phyloP scores from a whole-genome alignment of 37 sponge, comb jelly and placozoan species.

The Bolinopsis microptera region DNA sequence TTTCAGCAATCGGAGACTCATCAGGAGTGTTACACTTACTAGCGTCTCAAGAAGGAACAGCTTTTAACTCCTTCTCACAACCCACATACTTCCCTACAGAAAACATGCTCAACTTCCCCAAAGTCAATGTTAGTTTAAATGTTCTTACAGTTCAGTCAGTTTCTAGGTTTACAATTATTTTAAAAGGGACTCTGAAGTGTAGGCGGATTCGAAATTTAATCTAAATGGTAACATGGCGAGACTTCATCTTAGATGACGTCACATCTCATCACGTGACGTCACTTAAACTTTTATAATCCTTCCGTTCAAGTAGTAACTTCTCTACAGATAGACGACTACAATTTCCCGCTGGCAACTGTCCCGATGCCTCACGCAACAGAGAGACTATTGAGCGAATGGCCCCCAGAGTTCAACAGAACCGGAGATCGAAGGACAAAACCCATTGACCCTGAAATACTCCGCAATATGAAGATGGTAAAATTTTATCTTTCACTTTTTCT shows the following conservation, averaged over 20 bases:
- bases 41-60: constrained; percentile 39
- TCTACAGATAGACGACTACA: constrained; percentile 63
- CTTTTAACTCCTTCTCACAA: constrained; percentile 56
- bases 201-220: too few species aligned
- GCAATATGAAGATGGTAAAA: constrained; percentile 57
- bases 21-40: constrained; percentile 25
- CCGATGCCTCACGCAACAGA: constrained; percentile 58
- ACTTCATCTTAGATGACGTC: neutral
- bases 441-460: constrained; percentile 38
- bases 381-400: constrained; percentile 51
- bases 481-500: too few species aligned
- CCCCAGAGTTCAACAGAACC: constrained; percentile 54
- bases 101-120: constrained; percentile 65
- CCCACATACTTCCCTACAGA: constrained; percentile 60
- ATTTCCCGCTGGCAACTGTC: constrained; percentile 24
- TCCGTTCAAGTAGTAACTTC: too few species aligned
- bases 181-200: too few species aligned
- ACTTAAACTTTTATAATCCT: too few species aligned
- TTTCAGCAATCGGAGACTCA: constrained; percentile 37
- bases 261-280: neutral
- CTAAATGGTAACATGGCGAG: too few species aligned
- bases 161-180: too few species aligned
- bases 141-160: too few species aligned
- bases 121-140: constrained; percentile 48
- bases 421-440: constrained; percentile 36